Percentiles rank a stretch among this genome's conserved stretches.
These are phyloP conservation scores for Zaprionus inermis DNA, from an alignment of 1,140 invertebrate species.

Conservation along the genomic window DNA sequence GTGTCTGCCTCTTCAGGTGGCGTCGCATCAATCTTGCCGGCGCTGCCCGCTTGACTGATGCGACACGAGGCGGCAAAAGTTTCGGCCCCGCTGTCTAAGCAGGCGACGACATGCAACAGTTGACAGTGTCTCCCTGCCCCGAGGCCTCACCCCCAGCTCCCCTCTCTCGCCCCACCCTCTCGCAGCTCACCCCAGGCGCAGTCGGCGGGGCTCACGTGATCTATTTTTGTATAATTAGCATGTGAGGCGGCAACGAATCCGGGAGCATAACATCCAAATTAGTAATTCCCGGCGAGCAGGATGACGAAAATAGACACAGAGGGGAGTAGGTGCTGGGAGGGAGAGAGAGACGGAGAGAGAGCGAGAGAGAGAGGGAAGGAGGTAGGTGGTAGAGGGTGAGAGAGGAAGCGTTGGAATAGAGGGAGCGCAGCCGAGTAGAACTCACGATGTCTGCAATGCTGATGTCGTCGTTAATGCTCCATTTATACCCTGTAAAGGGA, in stretches of 20 bases:
- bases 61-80: slow-evolving; percentile 51
- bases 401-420: too few relatives aligned
- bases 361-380: neutral
- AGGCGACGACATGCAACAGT: slow-evolving; percentile 76
- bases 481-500: slow-evolving; percentile 25
- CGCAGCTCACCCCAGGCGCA: neutral
- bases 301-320: slow-evolving; percentile 34
- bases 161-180: neutral
- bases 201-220: slow-evolving; percentile 40
- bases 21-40: slow-evolving; percentile 66
- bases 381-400: neutral
- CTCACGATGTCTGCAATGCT: slow-evolving; percentile 39
- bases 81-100: slow-evolving; percentile 45
- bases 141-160: too few relatives aligned
- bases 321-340: neutral
- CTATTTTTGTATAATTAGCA: slow-evolving; percentile 78
- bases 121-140: slow-evolving; percentile 31
- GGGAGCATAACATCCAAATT: slow-evolving; percentile 59
- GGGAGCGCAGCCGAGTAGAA: slow-evolving; percentile 35
- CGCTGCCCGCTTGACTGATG: slow-evolving; percentile 49
- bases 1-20: slow-evolving; percentile 45
- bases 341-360: neutral
- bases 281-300: slow-evolving; percentile 44
- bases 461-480: slow-evolving; percentile 35
- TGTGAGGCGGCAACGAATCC: slow-evolving; percentile 60